phyloP scores from a whole-genome alignment of 2,888 invertebrate species.

The Harpagoxenus sublaevis region DNA sequence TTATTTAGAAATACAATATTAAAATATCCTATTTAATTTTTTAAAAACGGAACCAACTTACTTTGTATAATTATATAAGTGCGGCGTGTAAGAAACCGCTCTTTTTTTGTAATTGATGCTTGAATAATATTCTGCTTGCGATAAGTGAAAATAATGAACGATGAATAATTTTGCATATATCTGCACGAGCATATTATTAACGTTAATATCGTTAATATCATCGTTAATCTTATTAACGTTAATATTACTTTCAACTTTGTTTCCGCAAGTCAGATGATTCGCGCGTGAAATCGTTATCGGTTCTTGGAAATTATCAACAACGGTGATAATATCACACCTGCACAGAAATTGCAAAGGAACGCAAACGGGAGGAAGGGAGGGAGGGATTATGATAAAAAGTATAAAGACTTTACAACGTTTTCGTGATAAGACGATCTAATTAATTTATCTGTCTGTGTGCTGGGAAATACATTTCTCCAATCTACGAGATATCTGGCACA shows the following conservation, averaged over 20 bases:
- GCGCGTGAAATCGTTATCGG: slow-evolving; percentile 1
- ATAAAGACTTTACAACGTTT: neutral
- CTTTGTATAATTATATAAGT: neutral
- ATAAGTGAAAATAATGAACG: neutral
- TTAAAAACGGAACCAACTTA: neutral
- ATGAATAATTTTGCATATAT: slow-evolving; percentile 10
- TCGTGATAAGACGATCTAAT: slow-evolving; percentile 23
- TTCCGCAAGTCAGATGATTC: slow-evolving; percentile 11
- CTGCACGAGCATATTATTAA: neutral
- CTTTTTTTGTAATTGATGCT: neutral
- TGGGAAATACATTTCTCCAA: neutral
- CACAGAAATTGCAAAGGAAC: neutral
- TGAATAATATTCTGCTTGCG: neutral
- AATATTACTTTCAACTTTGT: slow-evolving; percentile 17
- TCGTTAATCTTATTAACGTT: slow-evolving; percentile 1
- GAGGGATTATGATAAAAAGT: neutral
- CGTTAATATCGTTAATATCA: neutral
- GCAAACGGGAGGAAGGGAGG: too few relatives aligned
- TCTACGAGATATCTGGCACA: neutral
- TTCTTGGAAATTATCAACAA: slow-evolving; percentile 12
- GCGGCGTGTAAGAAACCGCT: too few relatives aligned
- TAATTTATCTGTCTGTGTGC: neutral
- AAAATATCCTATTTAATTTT: neutral
- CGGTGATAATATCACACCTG: slow-evolving; percentile 57
- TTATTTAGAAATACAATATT: neutral